Evolutionary conservation across 2,888 invertebrate genomes (phyloP).

Genomic region (Proisotoma minuta): DNA sequence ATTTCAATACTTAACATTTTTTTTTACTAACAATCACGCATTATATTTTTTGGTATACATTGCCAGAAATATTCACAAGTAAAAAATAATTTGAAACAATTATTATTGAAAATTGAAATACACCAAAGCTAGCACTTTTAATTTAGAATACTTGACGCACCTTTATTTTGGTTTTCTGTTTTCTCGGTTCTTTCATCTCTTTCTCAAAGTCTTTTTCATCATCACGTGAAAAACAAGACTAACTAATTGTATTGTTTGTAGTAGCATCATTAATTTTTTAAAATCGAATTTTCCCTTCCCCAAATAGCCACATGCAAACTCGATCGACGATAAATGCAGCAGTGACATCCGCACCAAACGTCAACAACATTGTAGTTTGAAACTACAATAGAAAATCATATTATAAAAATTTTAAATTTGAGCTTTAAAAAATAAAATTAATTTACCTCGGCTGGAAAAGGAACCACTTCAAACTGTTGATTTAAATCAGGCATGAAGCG

Average conservation of each 20-base stretch:
- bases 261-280: background rate
- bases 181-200: no score
- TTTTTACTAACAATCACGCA: no score
- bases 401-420: background rate
- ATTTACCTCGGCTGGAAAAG: slow-evolving; percentile 79
- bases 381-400: slow-evolving; percentile 64
- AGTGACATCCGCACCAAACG: slow-evolving; percentile 77
- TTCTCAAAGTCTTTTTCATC: no score
- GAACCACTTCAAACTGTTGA: slow-evolving; percentile 88
- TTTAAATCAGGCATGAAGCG: slow-evolving; percentile 81
- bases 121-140: background rate
- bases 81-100: no score
- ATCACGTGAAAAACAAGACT: no score
- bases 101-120: background rate
- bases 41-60: no score
- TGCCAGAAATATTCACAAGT: no score
- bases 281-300: slow-evolving; percentile 63
- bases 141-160: no score
- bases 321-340: slow-evolving; percentile 82
- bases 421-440: background rate
- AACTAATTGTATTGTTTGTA: no score
- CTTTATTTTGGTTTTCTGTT: slow-evolving; percentile 2
- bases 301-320: slow-evolving; percentile 76
- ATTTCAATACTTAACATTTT: no score
- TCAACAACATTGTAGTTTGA: slow-evolving; percentile 74